phyloP scores from a whole-genome alignment of 2,113 vertebrate genomes.

The Amblyopsis rosae region DNA sequence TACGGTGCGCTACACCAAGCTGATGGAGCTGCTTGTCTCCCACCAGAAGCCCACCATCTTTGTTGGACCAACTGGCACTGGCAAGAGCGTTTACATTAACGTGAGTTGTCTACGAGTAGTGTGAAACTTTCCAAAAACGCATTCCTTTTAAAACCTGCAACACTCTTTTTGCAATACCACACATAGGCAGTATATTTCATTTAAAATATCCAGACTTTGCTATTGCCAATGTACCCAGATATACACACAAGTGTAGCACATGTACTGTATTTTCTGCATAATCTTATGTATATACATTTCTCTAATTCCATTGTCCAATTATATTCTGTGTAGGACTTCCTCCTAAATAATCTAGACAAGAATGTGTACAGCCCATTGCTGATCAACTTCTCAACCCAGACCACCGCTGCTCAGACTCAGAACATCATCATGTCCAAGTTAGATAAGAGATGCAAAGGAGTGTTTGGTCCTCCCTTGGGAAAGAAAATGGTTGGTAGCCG shows the following conservation, averaged over 20 bases:
- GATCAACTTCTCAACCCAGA: conserved; percentile 93
- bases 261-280: too few relatives aligned
- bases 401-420: conserved; percentile 88
- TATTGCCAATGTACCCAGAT: too few relatives aligned
- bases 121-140: too few relatives aligned
- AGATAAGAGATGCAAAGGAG: conserved; percentile 87
- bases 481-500: conserved; percentile 83
- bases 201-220: too few relatives aligned
- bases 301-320: not conserved
- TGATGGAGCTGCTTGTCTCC: conserved; percentile 85
- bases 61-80: conserved; percentile 90
- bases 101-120: conserved; percentile 72
- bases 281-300: too few relatives aligned
- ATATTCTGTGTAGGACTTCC: conserved; percentile 81
- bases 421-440: conserved; percentile 91
- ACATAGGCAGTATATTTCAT: too few relatives aligned
- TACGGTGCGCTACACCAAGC: conserved; percentile 82
- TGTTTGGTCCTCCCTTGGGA: conserved; percentile 85
- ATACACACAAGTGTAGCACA: too few relatives aligned
- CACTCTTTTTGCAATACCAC: too few relatives aligned
- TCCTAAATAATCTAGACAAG: conserved; percentile 85
- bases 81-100: conserved; percentile 89
- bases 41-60: conserved; percentile 87
- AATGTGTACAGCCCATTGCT: conserved; percentile 85
- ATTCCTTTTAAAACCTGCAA: too few relatives aligned